phyloP scores from a whole-genome alignment of 2,888 invertebrate species.

The Cataglyphis altisquamis region DNA sequence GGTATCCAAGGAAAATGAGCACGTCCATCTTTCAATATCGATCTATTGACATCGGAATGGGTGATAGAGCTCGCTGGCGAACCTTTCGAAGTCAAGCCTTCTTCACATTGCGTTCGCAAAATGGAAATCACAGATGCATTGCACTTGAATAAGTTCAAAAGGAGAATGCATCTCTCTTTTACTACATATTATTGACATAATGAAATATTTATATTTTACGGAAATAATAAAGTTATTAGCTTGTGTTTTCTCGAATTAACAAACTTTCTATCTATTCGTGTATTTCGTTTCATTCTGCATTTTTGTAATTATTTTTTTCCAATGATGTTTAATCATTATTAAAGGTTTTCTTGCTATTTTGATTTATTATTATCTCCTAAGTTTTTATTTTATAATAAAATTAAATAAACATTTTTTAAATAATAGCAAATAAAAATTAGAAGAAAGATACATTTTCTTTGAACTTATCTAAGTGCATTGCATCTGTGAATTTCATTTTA shows the following conservation, averaged over 20 bases:
- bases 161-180: not conserved
- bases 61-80: slow-evolving; percentile 68
- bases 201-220: not conserved
- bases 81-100: slow-evolving; percentile 71
- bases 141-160: not conserved
- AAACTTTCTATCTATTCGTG: not conserved
- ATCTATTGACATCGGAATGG: slow-evolving; percentile 68
- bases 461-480: not conserved
- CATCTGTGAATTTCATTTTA: slow-evolving; percentile 47
- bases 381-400: slow-evolving; percentile 14
- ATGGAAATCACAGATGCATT: slow-evolving; percentile 69
- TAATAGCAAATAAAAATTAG: not conserved
- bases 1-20: slow-evolving; percentile 69
- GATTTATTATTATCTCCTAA: slow-evolving; percentile 6
- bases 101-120: slow-evolving; percentile 67
- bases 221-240: slow-evolving; percentile 9
- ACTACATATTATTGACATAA: not conserved
- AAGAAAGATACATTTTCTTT: not conserved
- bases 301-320: not conserved
- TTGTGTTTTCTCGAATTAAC: not conserved
- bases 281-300: not conserved
- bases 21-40: slow-evolving; percentile 66
- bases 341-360: slow-evolving; percentile 14
- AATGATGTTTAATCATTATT: not conserved
- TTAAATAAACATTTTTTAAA: not conserved